Conservation (phyloP, 2,113 vertebrate species). For the Todiramphus chloris region DNA sequence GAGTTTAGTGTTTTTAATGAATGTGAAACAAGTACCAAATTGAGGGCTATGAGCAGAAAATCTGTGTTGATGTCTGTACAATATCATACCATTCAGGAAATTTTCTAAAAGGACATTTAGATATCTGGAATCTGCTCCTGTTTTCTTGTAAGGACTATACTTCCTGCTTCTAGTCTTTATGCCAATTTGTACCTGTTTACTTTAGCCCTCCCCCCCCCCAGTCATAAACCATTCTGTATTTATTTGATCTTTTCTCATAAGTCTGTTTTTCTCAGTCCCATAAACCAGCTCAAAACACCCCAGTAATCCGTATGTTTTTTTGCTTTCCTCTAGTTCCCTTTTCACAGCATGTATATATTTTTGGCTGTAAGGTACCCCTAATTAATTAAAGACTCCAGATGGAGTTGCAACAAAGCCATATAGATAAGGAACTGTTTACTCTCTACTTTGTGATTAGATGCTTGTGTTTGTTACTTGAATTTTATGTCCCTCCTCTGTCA, state of each 20-base stretch:
- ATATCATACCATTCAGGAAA: not conserved
- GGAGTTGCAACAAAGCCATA: not conserved
- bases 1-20: not conserved
- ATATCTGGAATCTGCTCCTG: not conserved
- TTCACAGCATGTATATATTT: not conserved
- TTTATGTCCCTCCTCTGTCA: not conserved
- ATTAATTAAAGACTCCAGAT: not conserved
- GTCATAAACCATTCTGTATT: not conserved
- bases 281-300: not conserved
- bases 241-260: not conserved
- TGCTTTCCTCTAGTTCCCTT: not conserved
- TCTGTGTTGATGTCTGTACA: not conserved
- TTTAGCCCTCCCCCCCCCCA: not conserved
- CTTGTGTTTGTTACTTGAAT: not conserved
- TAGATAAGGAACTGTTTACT: not conserved
- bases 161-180: not conserved
- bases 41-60: not conserved
- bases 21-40: conserved; percentile 12
- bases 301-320: not conserved
- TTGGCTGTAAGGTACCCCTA: not conserved
- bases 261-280: not conserved
- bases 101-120: not conserved
- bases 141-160: not conserved
- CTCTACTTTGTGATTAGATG: not conserved
- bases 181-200: not conserved